phyloP scores from a whole-genome alignment of 2,797 vertebrate genomes.

The Molossus alvarezi region DNA sequence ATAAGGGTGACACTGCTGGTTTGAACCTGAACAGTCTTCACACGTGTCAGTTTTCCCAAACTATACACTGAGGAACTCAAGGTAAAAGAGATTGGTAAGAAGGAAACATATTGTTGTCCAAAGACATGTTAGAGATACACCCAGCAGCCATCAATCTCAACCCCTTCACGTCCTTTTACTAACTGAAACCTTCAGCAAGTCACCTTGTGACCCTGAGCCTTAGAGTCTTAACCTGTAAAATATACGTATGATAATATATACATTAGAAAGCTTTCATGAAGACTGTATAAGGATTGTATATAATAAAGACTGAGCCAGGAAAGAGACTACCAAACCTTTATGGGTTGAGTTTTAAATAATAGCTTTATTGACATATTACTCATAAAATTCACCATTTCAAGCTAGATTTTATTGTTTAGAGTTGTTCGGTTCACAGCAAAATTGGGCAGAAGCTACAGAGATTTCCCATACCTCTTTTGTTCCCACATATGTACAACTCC shows the following conservation, averaged over 20 bases:
- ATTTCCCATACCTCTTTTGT: neutral
- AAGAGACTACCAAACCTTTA: neutral
- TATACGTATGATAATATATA: neutral
- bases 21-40: neutral
- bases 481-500: fast-evolving
- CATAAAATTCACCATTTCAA: neutral
- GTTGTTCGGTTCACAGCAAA: neutral
- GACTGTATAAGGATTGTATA: neutral
- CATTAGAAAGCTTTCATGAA: neutral
- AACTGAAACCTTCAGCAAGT: neutral
- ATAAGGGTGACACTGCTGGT: neutral
- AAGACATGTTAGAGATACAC: neutral
- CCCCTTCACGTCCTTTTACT: neutral
- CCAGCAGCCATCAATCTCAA: no score
- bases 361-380: neutral
- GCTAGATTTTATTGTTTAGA: neutral
- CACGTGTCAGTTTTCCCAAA: neutral
- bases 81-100: neutral
- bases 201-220: neutral
- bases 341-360: neutral
- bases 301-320: neutral
- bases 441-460: neutral
- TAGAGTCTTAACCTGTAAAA: neutral
- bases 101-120: neutral
- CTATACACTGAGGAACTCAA: neutral